Percentiles rank a stretch among this genome's conserved stretches.
Evolutionary conservation across 2,113 vertebrate genomes (phyloP).

Genomic region (Poeciliopsis prolifica): DNA sequence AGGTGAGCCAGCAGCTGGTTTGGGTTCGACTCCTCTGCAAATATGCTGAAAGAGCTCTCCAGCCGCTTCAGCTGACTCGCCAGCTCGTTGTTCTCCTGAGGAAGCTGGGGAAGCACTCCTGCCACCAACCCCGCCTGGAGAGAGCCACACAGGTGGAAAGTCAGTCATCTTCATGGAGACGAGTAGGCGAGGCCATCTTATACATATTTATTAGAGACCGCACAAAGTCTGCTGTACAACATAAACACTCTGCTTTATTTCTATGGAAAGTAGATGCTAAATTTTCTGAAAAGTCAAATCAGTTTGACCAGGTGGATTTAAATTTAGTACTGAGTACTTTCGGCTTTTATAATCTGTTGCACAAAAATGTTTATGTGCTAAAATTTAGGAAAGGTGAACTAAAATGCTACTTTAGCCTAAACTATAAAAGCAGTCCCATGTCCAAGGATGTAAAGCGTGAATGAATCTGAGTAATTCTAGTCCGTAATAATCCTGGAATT

Average conservation of each 20-base stretch:
- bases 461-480: conserved; percentile 61
- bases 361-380: neutral
- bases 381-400: neutral
- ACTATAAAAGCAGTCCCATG: conserved; percentile 15
- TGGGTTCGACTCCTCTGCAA: conserved; percentile 91
- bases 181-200: neutral
- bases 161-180: conserved; percentile 20
- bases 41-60: conserved; percentile 92
- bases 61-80: conserved; percentile 91
- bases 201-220: conserved; percentile 4
- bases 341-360: neutral
- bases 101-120: conserved; percentile 69
- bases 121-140: conserved; percentile 59
- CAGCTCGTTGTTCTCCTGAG: conserved; percentile 86
- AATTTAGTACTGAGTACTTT: neutral
- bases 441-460: conserved; percentile 40
- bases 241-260: conserved; percentile 1
- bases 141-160: conserved; percentile 41
- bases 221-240: conserved; percentile 4
- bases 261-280: conserved; percentile 13
- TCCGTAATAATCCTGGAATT: conserved; percentile 73
- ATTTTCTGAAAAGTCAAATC: conserved; percentile 22
- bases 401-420: neutral
- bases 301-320: conserved; percentile 40
- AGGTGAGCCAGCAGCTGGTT: conserved; percentile 92